Evolutionary conservation across 2,113 vertebrate genomes (phyloP).

Genomic region (Oplegnathus fasciatus): DNA sequence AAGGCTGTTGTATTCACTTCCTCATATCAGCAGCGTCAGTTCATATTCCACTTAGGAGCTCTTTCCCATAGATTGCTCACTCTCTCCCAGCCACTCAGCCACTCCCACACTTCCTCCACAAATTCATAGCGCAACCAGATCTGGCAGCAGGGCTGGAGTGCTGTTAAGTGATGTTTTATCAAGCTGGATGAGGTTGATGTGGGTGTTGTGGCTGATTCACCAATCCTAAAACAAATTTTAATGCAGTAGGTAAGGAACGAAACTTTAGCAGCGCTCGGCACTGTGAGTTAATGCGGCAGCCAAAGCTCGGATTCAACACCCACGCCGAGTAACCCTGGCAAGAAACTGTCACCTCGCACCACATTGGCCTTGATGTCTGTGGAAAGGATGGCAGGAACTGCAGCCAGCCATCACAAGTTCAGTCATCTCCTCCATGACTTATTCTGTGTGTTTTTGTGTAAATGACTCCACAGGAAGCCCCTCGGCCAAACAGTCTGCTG

Average conservation of each 20-base stretch:
- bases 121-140: conserved; percentile 37
- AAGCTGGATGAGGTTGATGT: conserved; percentile 57
- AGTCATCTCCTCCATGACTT: conserved; percentile 19
- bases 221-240: conserved; percentile 31
- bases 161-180: conserved; percentile 45
- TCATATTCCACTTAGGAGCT: conserved; percentile 41
- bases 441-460: conserved; percentile 47
- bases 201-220: conserved; percentile 66
- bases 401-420: neutral
- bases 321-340: conserved; percentile 4
- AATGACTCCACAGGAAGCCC: conserved; percentile 88
- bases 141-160: conserved; percentile 30
- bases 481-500: conserved; percentile 88
- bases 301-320: neutral
- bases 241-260: neutral
- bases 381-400: conserved; percentile 12
- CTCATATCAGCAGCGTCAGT: conserved; percentile 23
- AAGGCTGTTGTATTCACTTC: conserved; percentile 10
- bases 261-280: conserved; percentile 2
- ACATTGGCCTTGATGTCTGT: neutral
- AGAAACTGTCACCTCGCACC: conserved; percentile 14
- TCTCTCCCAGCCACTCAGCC: conserved; percentile 45
- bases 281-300: neutral
- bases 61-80: conserved; percentile 42
- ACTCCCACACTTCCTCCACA: conserved; percentile 56